Evolutionary conservation across 1,140 invertebrate genomes (phyloP).

Genomic region (Caerostris extrusa): DNA sequence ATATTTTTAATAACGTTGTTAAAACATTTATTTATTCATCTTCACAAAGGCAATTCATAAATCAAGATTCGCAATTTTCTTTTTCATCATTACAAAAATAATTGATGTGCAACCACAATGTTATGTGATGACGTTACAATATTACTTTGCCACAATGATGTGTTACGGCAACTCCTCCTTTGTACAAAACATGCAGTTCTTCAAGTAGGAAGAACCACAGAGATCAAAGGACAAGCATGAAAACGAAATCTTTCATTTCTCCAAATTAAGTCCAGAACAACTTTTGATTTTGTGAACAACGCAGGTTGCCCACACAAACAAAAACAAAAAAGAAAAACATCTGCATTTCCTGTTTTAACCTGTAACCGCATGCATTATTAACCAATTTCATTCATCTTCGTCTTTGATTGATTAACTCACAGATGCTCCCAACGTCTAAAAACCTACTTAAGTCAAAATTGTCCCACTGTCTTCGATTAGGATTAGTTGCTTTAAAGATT

Average conservation of each 20-base stretch:
- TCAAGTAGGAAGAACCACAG: not conserved
- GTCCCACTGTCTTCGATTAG: not conserved
- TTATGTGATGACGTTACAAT: no score
- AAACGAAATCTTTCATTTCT: not conserved
- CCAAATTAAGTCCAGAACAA: not conserved
- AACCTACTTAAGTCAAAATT: slow-evolving; percentile 19
- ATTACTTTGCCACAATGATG: no score
- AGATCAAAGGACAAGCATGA: not conserved
- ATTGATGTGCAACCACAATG: no score
- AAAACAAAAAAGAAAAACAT: not conserved
- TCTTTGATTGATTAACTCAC: not conserved
- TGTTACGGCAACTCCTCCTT: not conserved
- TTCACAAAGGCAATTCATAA: no score
- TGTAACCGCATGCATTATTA: not conserved
- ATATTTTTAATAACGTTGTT: no score
- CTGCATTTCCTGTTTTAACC: not conserved
- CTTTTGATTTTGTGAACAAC: not conserved
- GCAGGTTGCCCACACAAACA: not conserved
- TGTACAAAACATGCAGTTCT: not conserved
- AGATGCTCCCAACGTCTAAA: not conserved
- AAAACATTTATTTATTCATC: no score
- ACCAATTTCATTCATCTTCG: not conserved
- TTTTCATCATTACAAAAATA: no score
- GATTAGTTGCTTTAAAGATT: not conserved
- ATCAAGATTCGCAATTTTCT: no score